Conservation (phyloP, 2,113 vertebrate species). For the Dermatemys mawii region DNA sequence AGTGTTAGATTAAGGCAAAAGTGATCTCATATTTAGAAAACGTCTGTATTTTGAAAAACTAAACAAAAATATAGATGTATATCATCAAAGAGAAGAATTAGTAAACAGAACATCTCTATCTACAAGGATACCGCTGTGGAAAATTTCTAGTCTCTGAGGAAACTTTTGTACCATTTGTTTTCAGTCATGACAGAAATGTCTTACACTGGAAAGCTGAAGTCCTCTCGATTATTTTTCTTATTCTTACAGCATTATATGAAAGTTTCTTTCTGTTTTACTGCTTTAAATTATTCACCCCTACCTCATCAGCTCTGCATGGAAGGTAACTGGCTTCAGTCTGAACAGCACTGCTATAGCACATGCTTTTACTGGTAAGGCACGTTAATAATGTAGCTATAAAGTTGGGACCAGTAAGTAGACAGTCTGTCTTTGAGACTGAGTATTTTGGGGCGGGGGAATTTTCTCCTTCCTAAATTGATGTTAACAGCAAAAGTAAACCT, state of each 20-base stretch:
- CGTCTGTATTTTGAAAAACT: not conserved
- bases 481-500: conserved; percentile 4
- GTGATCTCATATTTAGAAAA: not conserved
- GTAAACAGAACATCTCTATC: not conserved
- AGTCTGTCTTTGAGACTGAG: not conserved
- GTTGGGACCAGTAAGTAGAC: not conserved
- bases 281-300: not conserved
- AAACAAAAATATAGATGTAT: not conserved
- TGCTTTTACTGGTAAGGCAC: not conserved
- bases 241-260: not conserved
- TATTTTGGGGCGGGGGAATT: not conserved
- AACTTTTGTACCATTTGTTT: not conserved
- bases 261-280: not conserved
- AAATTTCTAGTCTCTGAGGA: not conserved
- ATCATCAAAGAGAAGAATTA: not conserved
- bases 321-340: not conserved
- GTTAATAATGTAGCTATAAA: not conserved
- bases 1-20: not conserved
- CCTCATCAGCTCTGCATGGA: not conserved
- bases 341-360: not conserved
- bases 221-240: not conserved
- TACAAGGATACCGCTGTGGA: not conserved
- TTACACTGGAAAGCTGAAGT: not conserved
- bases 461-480: not conserved
- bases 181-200: not conserved